Conservation (phyloP, 2,888 invertebrate genomes). For the Melinaea marsaeus region DNA sequence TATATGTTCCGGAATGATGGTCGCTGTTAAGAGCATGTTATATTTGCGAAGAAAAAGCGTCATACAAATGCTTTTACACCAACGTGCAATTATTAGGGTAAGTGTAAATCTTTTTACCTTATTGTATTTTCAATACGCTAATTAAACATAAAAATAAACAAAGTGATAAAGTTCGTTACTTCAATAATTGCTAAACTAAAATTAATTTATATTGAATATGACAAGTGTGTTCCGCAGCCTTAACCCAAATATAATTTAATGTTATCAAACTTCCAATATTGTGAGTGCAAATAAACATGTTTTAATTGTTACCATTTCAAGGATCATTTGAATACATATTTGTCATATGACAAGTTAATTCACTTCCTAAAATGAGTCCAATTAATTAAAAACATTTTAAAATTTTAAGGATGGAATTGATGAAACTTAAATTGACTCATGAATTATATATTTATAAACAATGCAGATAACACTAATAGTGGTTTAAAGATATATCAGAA, state of each 20-base stretch:
- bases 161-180: not conserved
- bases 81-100: constrained; percentile 80
- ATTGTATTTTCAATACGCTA: not conserved
- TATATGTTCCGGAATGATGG: constrained; percentile 83
- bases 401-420: too few species aligned
- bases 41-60: constrained; percentile 81
- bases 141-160: not conserved
- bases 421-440: too few species aligned
- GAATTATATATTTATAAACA: too few species aligned
- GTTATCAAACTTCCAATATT: constrained; percentile 28
- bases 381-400: too few species aligned
- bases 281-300: constrained; percentile 21
- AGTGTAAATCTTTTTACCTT: constrained; percentile 38
- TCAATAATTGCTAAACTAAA: not conserved
- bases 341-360: not conserved
- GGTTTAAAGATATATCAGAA: too few species aligned
- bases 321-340: not conserved
- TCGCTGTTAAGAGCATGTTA: constrained; percentile 82
- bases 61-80: constrained; percentile 81
- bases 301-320: constrained; percentile 5
- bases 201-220: not conserved
- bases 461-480: too few species aligned
- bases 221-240: constrained; percentile 24
- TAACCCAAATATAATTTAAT: constrained; percentile 28
- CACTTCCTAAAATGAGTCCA: not conserved